Evolutionary conservation across 2,888 invertebrate genomes (phyloP).

Genomic region (Archips crataeganus): DNA sequence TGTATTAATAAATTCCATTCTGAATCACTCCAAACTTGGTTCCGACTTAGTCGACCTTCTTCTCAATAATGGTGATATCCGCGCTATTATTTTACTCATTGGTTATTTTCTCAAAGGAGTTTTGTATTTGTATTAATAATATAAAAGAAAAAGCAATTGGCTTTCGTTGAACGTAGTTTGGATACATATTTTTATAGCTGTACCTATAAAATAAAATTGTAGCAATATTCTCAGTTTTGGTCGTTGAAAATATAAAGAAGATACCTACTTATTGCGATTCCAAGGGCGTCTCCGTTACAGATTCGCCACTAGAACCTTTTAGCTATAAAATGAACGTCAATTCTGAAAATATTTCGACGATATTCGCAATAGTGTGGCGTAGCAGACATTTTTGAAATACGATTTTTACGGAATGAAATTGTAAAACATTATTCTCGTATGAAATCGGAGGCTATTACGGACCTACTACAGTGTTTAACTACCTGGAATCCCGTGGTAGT

Average conservation of each 20-base stretch:
- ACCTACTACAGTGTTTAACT: not conserved
- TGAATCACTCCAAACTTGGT: slow-evolving; percentile 13
- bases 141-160: not conserved
- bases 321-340: slow-evolving; percentile 29
- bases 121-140: not conserved
- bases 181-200: not conserved
- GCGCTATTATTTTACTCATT: not conserved
- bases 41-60: slow-evolving; percentile 1
- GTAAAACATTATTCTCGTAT: not conserved
- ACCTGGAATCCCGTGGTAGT: not conserved
- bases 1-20: slow-evolving; percentile 6
- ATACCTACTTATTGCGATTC: slow-evolving; percentile 19
- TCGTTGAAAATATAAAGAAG: slow-evolving; percentile 9
- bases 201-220: not conserved
- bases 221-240: slow-evolving; percentile 15
- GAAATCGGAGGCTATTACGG: not conserved
- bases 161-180: not conserved
- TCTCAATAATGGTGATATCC: slow-evolving; percentile 5
- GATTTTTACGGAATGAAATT: not conserved
- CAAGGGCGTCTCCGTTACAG: slow-evolving; percentile 33
- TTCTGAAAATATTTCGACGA: slow-evolving; percentile 21
- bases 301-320: slow-evolving; percentile 29
- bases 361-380: slow-evolving; percentile 18
- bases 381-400: slow-evolving; percentile 11
- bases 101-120: not conserved